Evolutionary conservation across 2,888 invertebrate genomes (phyloP), one percentile per base, ranked within the genome.

Genomic region (Hypercompe scribonia): DNA sequence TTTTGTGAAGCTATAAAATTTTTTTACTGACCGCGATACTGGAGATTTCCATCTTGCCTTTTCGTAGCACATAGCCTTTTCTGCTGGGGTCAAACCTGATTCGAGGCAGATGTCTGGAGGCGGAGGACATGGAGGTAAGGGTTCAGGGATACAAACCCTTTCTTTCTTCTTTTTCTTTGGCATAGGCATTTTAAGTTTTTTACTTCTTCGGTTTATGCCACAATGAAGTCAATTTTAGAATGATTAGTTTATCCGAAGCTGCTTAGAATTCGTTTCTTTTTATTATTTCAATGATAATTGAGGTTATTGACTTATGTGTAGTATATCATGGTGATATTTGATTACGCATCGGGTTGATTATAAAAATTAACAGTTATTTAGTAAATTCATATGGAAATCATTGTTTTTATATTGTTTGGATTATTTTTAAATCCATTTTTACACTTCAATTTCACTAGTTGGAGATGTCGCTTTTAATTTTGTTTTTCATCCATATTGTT

Each of bases 101-200:
- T 82, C 79, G 0, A 34, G 46, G 2, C 78, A 76, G 2, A 73
- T 73, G 3, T 83, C 83, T 4, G 73, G 65, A 4, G 69, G 71
- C 18, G 84, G 82, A 0, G 75, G 65, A 39, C 72, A 71, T 0
- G 73, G 63, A 0, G 84, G 77, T 13, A 75, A 50, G 0, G 73
- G 70, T 18, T 18, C n/a, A 11, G 66, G 34, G 21, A 73, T 68
- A 15, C 46, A 74, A 63, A 73, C 76, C 3, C 36, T 71, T 11
- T 34, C 65, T 58, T 72, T 77, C 73, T 84, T 84, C 39, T 83
- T 83, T 11, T 66, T 70, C 10, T 68, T 71, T 33, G 82, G 65
- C 80, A 82, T 81, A 54, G n/a, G 54, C 34, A 67, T 75, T 46
- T 24, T 63, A 1, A 11, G 15, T 21, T 54, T 3, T 36, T 54